Conservation (phyloP, 2,113 vertebrate genomes). For the Gopherus flavomarginatus region DNA sequence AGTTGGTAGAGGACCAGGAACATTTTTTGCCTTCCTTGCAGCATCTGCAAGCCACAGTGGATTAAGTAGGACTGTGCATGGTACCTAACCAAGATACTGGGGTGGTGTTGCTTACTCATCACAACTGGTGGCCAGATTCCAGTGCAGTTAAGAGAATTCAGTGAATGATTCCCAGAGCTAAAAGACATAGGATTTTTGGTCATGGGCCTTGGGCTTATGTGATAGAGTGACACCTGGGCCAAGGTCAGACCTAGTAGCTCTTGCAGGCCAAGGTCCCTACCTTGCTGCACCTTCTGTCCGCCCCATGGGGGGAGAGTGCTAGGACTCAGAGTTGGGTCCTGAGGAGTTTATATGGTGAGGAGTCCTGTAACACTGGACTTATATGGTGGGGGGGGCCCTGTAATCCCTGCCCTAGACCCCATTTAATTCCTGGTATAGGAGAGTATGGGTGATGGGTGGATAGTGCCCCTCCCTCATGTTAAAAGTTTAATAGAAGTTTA, state of each 20-base stretch:
- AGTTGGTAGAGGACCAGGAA: background rate
- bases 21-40: background rate
- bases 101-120: background rate
- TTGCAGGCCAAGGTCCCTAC: no score
- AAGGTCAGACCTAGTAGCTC: no score
- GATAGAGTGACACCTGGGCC: background rate
- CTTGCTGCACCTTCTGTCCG: background rate
- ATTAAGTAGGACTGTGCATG: background rate
- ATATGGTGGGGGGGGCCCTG: no score
- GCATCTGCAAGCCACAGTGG: background rate
- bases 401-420: background rate
- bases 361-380: no score
- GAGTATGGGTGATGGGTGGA: background rate
- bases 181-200: background rate
- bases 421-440: background rate
- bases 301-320: no score
- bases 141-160: background rate
- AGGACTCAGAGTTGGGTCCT: no score
- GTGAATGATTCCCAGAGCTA: background rate
- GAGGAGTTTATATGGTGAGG: no score
- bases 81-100: background rate
- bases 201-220: background rate
- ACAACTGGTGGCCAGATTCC: background rate
- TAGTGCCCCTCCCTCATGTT: background rate
- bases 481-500: background rate